Base-by-base conservation (phyloP, 2,113 vertebrate genomes). In the Myrmecophaga tridactyla region DNA sequence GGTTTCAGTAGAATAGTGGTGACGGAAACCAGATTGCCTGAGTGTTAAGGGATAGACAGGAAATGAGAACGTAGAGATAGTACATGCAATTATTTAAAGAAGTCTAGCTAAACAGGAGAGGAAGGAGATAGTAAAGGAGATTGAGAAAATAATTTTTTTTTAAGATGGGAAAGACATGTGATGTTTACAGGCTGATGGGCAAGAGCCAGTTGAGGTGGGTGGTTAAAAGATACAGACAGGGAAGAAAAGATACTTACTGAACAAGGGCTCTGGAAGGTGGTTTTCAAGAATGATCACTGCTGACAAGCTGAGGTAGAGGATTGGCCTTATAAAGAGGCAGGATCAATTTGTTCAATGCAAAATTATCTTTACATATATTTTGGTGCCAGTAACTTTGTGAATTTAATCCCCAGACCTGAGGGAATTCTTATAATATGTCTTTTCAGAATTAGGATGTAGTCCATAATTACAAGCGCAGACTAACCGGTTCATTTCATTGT, bases 11-110 rank as follows among this genome's bases (percentile, higher is more conserved):
- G 58, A 48, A 63, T 13, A 4, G 25, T 75, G 63, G 43, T 56
- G 41, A 82, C 41, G 83, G 67, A 86, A 63, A 56, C 80, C 94
- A 83, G 93, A 85, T 58, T 15, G 87, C 83, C 78, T 63, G 67
- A 89, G 88, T n/a, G 58, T 0, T 53, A 67, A 67, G 80, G 90
- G 65, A 70, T 43, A 56, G 92, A 69, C 85, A 87, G 90, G 85
- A 86, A 94, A 36, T 18, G 27, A 69, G 34, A 34, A 39, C 83
- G 48, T 39, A 69, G 48, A 83, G 27, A 72, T 15, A 58, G 41
- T 31, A 27, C 62, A 27, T 69, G 82, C 21, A 48, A 36, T 69
- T 12, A 78, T 84, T 90, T 91, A 65, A 84, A 90, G 86, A 82
- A 84, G 31, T 11, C 39, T 88, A 20, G 53, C 77, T 27, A 6